Evolutionary conservation across 2,888 invertebrate genomes (phyloP), one percentile per base, ranked within the genome.

Genomic region (Myopa tessellatipennis): DNA sequence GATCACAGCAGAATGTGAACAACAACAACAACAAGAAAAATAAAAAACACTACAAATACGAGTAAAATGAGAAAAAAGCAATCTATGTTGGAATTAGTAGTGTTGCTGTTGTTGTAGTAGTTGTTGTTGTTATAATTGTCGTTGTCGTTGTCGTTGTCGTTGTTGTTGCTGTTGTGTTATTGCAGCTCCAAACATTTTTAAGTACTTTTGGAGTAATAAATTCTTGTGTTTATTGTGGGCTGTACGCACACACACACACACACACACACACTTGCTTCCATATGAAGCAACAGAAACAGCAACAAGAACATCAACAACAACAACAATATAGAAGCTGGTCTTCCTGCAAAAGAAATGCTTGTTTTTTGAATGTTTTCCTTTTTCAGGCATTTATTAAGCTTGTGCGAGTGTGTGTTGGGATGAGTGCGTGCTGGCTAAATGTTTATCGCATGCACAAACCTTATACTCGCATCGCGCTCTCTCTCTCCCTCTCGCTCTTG

Each of bases 181-280:
- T 8, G 73, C 50, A 26, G 16, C 18, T 18, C 8, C 61, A 5
- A 26, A 80, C 81, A 82, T 60, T 65, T 74, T 74, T 69, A 5
- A n/a, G 4, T 50, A 65, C 61, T 65, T 78, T 67, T 58, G n/a
- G 45, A 65, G 67, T 38, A 61, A 71, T 79, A 73, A 82, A 82
- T 83, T 83, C 82, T 83, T 83, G 82, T 81, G 26, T 82, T 81
- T 81, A 81, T 83, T 81, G 26, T 26, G 77, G 77, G 79, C 79
- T 82, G 82, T 83, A 81, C 81, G 67, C 69, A 73, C 55, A 50
- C 69, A 74, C 74, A 68, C 63, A 60, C 58, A 61, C 74, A 45
- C 71, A 79, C 75, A 72, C 76, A 74, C 38, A 69, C 55, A 75
- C 70, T 55, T 50, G 45, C 74, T 16, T 60, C 50, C 63, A 70